These are phyloP conservation scores for Rhopilema esculentum DNA, from an alignment of 30 jellyfish, hydroid and myxozoan genomes.

Conservation along the genomic window DNA sequence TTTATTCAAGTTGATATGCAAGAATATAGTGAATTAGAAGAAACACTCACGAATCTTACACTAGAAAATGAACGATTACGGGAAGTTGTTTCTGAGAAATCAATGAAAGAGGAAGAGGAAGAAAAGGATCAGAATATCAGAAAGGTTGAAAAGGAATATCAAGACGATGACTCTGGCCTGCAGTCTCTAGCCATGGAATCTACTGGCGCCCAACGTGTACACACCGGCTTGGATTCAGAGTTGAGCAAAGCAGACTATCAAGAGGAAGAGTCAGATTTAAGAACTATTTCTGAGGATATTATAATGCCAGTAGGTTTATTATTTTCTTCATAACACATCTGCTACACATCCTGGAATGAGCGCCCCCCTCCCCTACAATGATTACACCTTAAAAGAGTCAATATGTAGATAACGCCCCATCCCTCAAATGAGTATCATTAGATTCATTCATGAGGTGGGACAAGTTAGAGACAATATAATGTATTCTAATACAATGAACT, in stretches of 20 bases:
- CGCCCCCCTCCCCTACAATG: no score
- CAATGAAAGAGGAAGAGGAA: not conserved
- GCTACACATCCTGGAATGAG: no score
- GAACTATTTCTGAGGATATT: slow-evolving; percentile 4
- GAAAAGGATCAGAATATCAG: no score
- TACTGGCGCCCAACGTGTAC: not conserved
- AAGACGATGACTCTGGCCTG: slow-evolving; percentile 9
- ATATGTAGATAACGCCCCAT: no score
- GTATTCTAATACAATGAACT: no score
- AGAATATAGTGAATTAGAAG: not conserved
- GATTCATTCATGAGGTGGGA: no score
- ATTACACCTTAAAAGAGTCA: no score
- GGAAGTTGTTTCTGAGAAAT: not conserved
- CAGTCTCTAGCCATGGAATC: slow-evolving; percentile 40
- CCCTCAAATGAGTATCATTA: no score
- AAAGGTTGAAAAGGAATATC: not conserved
- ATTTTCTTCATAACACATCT: not conserved
- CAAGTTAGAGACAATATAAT: no score
- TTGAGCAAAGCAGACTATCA: not conserved
- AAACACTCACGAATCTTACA: not conserved
- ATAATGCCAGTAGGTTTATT: slow-evolving; percentile 12
- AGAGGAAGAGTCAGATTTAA: not conserved
- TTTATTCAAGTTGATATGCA: not conserved
- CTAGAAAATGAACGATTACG: slow-evolving; percentile 19
- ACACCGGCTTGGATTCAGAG: not conserved